Conservation (phyloP, 2,797 vertebrate species). For the Phyllotis vaccarum region DNA sequence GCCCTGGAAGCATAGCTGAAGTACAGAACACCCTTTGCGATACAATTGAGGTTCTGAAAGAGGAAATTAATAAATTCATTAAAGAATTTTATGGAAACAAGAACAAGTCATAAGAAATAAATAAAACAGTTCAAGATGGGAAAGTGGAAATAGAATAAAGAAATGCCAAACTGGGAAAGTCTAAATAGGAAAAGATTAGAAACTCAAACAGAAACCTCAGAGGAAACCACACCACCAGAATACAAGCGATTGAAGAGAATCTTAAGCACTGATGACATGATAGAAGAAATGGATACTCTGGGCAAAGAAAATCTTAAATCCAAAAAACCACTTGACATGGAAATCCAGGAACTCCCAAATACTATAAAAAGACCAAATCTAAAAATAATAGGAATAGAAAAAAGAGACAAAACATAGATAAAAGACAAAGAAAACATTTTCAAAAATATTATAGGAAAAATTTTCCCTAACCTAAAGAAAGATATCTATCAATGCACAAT, state of each 20-base stretch:
- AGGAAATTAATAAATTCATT: background rate
- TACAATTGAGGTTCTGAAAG: background rate
- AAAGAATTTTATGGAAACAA: background rate
- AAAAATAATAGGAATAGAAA: background rate
- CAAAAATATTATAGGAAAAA: too few relatives aligned
- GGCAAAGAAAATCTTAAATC: background rate
- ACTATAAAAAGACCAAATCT: background rate
- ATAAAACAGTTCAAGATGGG: background rate
- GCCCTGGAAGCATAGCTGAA: background rate
- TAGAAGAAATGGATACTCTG: background rate
- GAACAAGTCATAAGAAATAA: background rate
- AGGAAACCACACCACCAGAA: background rate
- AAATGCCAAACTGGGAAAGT: too few relatives aligned
- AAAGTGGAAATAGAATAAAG: too few relatives aligned
- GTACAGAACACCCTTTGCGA: background rate
- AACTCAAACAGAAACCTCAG: background rate
- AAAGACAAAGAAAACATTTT: background rate
- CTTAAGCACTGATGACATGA: background rate
- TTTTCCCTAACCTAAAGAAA: background rate
- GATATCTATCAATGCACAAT: background rate
- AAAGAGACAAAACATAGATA: background rate
- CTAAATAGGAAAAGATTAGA: background rate
- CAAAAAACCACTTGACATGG: background rate
- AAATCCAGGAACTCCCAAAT: background rate
- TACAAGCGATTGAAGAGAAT: background rate